A percentile compares a stretch with the other conserved stretches of the same genome.
Evolutionary conservation across 2,113 vertebrate species (phyloP).

Genomic region (Philantomba maxwellii): DNA sequence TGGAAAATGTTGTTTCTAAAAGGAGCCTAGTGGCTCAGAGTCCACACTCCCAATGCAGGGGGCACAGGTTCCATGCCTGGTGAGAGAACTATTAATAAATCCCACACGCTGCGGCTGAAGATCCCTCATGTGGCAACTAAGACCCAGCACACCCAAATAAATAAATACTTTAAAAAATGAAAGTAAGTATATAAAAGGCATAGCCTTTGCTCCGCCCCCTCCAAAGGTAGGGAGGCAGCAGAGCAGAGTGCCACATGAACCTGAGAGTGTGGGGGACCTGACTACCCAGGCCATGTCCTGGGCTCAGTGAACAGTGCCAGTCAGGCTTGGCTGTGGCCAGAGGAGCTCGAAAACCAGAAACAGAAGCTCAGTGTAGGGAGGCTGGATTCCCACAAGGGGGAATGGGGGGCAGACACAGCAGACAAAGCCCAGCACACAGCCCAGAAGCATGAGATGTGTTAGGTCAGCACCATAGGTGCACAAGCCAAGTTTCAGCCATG

Average conservation of each 20-base stretch:
- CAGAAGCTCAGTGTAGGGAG: not conserved
- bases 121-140: not conserved
- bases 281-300: not conserved
- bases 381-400: not conserved
- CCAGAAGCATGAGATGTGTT: not conserved
- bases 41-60: not conserved
- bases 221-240: too few relatives aligned
- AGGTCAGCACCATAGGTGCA: not conserved
- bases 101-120: not conserved
- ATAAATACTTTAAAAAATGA: not conserved
- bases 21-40: not conserved
- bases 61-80: not conserved
- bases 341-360: slow-evolving; percentile 30
- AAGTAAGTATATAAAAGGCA: not conserved
- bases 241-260: not conserved
- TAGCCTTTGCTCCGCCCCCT: not conserved
- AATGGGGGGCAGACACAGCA: not conserved
- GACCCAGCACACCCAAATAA: not conserved
- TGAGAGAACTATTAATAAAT: not conserved
- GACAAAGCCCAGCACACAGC: not conserved
- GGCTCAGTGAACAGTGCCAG: not conserved
- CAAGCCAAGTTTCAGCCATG: not conserved
- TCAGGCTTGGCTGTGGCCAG: not conserved
- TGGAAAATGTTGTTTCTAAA: not conserved
- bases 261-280: not conserved